Evolutionary conservation across 1,140 invertebrate genomes (phyloP).

Genomic region (Goniozus legneri): DNA sequence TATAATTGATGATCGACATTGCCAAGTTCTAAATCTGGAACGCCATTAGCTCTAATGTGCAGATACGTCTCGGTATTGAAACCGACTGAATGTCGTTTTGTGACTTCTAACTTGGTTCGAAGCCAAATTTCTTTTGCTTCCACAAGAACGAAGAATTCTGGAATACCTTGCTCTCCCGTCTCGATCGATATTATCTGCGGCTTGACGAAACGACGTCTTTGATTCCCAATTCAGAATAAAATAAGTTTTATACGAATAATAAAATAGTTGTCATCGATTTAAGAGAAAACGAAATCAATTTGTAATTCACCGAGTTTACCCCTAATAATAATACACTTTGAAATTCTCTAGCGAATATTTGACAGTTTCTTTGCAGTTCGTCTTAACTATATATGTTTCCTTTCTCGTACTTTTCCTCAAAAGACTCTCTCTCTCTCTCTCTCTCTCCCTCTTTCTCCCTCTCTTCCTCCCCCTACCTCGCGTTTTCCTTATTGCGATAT

Average conservation of each 20-base stretch:
- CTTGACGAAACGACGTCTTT: constrained; percentile 14
- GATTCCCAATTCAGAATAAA: no score
- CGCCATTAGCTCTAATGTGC: constrained; percentile 18
- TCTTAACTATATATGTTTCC: no score
- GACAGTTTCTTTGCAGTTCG: no score
- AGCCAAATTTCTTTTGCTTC: not conserved
- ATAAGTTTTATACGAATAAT: no score
- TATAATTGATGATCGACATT: constrained; percentile 22
- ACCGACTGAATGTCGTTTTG: not conserved
- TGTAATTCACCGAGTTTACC: no score
- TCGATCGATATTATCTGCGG: constrained; percentile 11
- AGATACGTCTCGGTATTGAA: constrained; percentile 15
- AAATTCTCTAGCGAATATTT: no score
- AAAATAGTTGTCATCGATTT: no score
- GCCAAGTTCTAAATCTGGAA: constrained; percentile 19
- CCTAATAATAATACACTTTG: no score
- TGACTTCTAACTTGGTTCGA: not conserved
- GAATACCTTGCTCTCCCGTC: constrained; percentile 11
- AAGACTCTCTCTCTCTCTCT: constrained; percentile 11
- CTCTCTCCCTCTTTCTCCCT: constrained; percentile 5
- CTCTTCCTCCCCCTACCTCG: not conserved
- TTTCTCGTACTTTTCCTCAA: no score
- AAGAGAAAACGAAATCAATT: no score
- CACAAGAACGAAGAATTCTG: not conserved
- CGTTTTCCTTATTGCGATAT: constrained; percentile 35